Evolutionary conservation across 2,888 invertebrate genomes (phyloP).

Genomic region (Dastarcus helophoroides): DNA sequence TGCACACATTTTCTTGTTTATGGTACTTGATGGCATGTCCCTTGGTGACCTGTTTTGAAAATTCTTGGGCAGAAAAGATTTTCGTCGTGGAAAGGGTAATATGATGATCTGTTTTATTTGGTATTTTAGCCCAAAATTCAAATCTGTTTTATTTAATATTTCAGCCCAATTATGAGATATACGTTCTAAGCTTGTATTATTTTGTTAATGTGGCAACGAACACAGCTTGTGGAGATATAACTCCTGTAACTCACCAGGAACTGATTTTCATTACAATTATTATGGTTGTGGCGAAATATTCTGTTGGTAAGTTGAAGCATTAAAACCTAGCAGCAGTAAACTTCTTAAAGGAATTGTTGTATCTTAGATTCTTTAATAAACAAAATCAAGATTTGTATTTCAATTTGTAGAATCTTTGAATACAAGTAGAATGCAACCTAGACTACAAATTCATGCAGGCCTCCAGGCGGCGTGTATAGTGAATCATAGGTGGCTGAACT

Average conservation of each 20-base stretch:
- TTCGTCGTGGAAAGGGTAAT: too few species aligned
- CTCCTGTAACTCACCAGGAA: constrained; percentile 40
- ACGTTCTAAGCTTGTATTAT: constrained; percentile 41
- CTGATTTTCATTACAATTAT: constrained; percentile 40
- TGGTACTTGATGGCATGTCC: constrained; percentile 20
- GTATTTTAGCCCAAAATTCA: background rate
- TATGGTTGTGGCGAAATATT: constrained; percentile 41
- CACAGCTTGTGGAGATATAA: constrained; percentile 43
- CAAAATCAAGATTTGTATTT: too few species aligned
- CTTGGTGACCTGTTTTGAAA: constrained; percentile 13
- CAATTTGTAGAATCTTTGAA: too few species aligned
- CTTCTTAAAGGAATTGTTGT: too few species aligned
- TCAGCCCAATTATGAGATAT: constrained; percentile 26
- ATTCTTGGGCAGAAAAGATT: constrained; percentile 19
- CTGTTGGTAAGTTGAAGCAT: constrained; percentile 40
- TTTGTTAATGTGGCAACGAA: constrained; percentile 42
- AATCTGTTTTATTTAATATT: constrained; percentile 6
- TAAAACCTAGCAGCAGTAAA: too few species aligned
- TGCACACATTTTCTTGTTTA: constrained; percentile 17
- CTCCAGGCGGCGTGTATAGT: too few species aligned
- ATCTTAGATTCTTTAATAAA: too few species aligned
- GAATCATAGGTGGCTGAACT: too few species aligned
- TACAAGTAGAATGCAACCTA: too few species aligned
- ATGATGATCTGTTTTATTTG: background rate
- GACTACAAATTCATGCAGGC: too few species aligned